phyloP scores from a whole-genome alignment of 2,797 vertebrate genomes.

The Eutrigla gurnardus region DNA sequence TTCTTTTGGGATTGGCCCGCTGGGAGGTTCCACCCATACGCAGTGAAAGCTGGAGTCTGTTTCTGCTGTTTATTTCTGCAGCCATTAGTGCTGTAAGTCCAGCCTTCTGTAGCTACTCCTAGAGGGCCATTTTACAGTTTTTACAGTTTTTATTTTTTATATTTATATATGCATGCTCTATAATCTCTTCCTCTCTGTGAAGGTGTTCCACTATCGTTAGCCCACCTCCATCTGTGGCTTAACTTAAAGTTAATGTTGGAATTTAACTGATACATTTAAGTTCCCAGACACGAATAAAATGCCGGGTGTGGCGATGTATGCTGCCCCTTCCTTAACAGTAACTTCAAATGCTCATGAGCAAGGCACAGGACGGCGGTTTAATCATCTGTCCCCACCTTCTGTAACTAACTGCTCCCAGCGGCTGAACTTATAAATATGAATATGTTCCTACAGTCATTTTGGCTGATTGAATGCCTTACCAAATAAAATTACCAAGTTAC shows the following conservation, averaged over 20 bases:
- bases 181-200: conserved; percentile 47
- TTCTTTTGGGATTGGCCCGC: conserved; percentile 25
- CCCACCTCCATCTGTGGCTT: conserved; percentile 31
- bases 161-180: conserved; percentile 15
- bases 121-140: conserved; percentile 52
- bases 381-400: conserved; percentile 8
- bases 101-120: conserved; percentile 46
- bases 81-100: conserved; percentile 59
- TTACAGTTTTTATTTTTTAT: conserved; percentile 24
- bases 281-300: conserved; percentile 23
- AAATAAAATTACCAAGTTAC: conserved; percentile 52
- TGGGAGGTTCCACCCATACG: conserved; percentile 47
- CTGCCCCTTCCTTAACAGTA: background rate
- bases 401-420: conserved; percentile 38
- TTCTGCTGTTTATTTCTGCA: conserved; percentile 57
- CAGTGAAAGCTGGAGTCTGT: conserved; percentile 45
- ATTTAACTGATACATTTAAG: conserved; percentile 24
- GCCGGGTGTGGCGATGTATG: background rate
- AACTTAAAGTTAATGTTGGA: conserved; percentile 18
- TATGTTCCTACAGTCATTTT: conserved; percentile 57
- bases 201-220: conserved; percentile 39
- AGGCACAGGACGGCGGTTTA: conserved; percentile 32
- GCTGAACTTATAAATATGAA: conserved; percentile 58
- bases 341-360: conserved; percentile 32
- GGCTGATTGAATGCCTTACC: conserved; percentile 53